Base-by-base conservation (phyloP, 1,140 invertebrate genomes). In the Calephelis virginiensis region DNA sequence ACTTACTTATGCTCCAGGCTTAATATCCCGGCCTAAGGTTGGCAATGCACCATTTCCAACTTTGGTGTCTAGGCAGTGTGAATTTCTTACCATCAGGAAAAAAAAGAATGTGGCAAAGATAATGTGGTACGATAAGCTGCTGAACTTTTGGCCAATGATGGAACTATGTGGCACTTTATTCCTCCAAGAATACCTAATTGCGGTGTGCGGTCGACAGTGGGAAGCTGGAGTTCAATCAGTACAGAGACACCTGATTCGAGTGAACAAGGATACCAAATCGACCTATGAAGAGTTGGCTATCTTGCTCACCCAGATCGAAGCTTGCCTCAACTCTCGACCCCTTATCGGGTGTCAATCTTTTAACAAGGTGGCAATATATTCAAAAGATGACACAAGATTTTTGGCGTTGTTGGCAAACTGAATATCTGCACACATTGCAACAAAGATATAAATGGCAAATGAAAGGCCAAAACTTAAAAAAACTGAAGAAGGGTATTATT, bases 241-340 rank as follows among this genome's bases (percentile, higher is more conserved):
- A 9, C 80, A 82, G 53, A 49, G 43, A 46, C 75, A 81, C 61
- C 61, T 78, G 40, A 37, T 38, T 8, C 64, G 74, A 59, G 65
- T 78, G 40, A 56, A 73, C 10, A 61, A 60, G 8, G 61, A 77
- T 45, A 63, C 66, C 13, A 73, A 61, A 12, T 68, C 75, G 40
- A 75, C 75, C 7, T 75, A 65, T 47, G 73, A 77, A 64, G 71
- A 77, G 67, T 64, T 78, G 69, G 38, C 50, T 14, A 80, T 66
- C 7, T 40, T 77, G n/a, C 45, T 80, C n/a, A 43, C 69, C 47
- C 73, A 77, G 61, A 72, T 77, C 17, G 73, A 78, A 46, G 69
- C 75, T 12, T 73, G 71, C 28, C 64, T 73, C 11, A 79, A 79
- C 50, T 75, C 67, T 7, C 56, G 77, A 12, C 78, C 80, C 0